Percentiles rank a stretch among this genome's conserved stretches.
Evolutionary conservation across 2,113 vertebrate genomes (phyloP).

Genomic region (Aldabrachelys gigantea): DNA sequence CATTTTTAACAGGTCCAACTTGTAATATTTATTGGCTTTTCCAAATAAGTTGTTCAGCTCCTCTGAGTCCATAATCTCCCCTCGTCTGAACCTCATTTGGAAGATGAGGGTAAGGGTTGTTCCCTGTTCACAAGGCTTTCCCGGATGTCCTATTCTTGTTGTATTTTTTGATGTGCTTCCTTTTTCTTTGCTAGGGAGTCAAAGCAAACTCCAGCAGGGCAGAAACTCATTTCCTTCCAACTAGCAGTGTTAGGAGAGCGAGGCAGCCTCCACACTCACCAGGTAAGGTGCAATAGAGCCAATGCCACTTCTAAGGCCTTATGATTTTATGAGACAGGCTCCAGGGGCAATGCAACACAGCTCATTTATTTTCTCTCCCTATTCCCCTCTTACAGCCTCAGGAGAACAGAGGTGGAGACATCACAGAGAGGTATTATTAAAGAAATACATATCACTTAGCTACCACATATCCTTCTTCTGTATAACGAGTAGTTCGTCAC

Average conservation of each 20-base stretch:
- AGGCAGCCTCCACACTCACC: neutral
- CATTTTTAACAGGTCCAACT: neutral
- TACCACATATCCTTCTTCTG: too few species aligned
- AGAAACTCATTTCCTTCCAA: neutral
- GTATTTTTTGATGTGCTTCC: neutral
- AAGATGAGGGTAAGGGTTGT: neutral
- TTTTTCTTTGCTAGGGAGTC: neutral
- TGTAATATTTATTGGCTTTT: neutral
- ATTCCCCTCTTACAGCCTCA: too few species aligned
- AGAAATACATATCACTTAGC: too few species aligned
- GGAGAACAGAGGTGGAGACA: too few species aligned
- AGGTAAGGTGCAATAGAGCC: rapidly evolving
- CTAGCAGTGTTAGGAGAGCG: neutral
- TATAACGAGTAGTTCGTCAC: too few species aligned
- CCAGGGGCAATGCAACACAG: neutral
- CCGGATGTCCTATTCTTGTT: too few species aligned
- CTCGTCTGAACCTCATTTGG: neutral
- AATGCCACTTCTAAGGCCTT: neutral
- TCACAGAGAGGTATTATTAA: too few species aligned
- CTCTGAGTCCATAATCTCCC: neutral
- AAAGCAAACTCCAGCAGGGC: neutral
- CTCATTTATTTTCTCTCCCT: too few species aligned
- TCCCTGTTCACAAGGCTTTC: neutral
- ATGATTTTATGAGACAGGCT: neutral
- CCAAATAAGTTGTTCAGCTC: neutral